Percentiles rank a stretch among this genome's conserved stretches.
Conservation (phyloP, 2,113 vertebrate species). For the Etia nguti region DNA sequence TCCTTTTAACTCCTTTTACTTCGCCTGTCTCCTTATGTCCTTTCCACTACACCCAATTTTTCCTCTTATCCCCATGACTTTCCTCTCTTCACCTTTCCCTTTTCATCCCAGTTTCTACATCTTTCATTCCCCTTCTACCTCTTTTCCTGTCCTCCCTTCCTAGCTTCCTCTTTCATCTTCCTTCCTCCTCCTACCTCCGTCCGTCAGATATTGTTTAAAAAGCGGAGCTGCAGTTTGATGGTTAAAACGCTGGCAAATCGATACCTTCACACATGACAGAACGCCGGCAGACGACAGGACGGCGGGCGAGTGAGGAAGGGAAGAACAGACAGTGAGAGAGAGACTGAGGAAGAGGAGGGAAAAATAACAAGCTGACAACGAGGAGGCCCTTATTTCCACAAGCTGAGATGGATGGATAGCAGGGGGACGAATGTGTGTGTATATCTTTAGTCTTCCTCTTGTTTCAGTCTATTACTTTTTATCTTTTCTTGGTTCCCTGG, state of each 20-base stretch:
- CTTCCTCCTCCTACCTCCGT: neutral
- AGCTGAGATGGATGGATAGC: constrained; percentile 53
- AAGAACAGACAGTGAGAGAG: neutral
- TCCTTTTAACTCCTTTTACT: neutral
- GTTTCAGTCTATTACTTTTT: constrained; percentile 17
- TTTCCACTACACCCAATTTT: neutral
- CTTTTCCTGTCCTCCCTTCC: neutral
- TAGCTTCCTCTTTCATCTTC: neutral
- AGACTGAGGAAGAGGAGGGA: constrained; percentile 10
- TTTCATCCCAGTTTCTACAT: neutral
- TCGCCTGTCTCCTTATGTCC: neutral
- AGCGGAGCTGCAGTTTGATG: constrained; percentile 75
- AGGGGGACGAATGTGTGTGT: constrained; percentile 19
- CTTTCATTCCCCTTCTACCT: neutral
- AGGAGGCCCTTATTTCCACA: constrained; percentile 62
- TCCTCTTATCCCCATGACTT: neutral
- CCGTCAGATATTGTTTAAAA: constrained; percentile 77
- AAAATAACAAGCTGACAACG: constrained; percentile 66
- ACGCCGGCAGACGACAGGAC: constrained; percentile 51
- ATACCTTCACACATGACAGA: constrained; percentile 78
- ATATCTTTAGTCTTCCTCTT: neutral
- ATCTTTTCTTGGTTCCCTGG: neutral
- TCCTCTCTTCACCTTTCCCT: neutral
- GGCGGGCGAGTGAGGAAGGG: constrained; percentile 21
- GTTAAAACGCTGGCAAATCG: constrained; percentile 81